Conservation (phyloP, 2,888 invertebrate genomes). For the Diarsia brunnea region DNA sequence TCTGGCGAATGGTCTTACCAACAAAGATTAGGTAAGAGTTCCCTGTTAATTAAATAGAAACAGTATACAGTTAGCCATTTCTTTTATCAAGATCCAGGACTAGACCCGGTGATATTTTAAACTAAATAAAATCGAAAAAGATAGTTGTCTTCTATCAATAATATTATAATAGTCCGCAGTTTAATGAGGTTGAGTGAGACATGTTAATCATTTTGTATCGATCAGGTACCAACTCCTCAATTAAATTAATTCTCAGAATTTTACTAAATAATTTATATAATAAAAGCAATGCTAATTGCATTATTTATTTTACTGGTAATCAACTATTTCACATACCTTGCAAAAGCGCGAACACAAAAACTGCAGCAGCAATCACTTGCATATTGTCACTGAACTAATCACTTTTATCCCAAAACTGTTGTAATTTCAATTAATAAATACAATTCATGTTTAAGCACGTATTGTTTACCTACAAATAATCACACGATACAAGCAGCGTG, state of each 20-base stretch:
- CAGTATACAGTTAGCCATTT: background rate
- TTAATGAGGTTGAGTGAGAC: background rate
- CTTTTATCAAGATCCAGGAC: background rate
- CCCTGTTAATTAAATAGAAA: background rate
- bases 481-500: conserved; percentile 46
- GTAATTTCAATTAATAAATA: conserved; percentile 18
- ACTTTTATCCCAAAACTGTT: conserved; percentile 39
- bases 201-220: background rate
- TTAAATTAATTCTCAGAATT: background rate
- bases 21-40: background rate
- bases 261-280: background rate
- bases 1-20: background rate
- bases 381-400: conserved; percentile 63
- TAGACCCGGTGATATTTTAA: background rate
- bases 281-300: background rate
- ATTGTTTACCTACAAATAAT: conserved; percentile 67
- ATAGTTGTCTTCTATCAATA: background rate
- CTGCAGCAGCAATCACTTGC: conserved; percentile 64
- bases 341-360: conserved; percentile 78
- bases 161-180: background rate
- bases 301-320: background rate
- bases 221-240: background rate
- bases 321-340: conserved; percentile 78
- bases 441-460: conserved; percentile 44
- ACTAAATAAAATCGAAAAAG: background rate